Base-by-base conservation (phyloP, 2,797 vertebrate species). In the Morelia viridis region DNA sequence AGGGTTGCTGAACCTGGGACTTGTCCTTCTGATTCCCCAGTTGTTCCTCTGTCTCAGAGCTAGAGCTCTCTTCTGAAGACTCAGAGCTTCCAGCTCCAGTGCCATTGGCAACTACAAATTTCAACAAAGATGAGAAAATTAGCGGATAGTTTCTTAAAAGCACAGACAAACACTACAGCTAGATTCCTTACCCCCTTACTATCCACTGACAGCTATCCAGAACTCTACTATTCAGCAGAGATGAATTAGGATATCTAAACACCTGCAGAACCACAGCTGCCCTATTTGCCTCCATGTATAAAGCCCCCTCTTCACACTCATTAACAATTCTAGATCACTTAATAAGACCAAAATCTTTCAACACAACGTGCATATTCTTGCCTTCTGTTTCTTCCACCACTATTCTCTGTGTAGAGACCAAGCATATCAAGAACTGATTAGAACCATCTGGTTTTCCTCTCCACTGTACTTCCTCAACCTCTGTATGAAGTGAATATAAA, bases 31-130 rank as follows among this genome's bases (percentile, higher is more conserved):
- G 94, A 85, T 71, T 88, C 56, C 95, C 95, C 0, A 94, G 35
- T 13, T 93, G 93, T 5, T 93, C 96, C 53, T 97, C 96, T 0
- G 95, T 95, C 56, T 94, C 94, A 0, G 97, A 96, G 86, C 92
- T 93, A 1, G 96, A 96, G 65, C 93, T n/a, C 0, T 94, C 95
- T 1, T 93, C 92, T 24, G 97, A 94, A 0, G 94, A 95, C 35
- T 92, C 90, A 0, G 96, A 96, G 94, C 95, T 96, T 61, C 96
- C 68, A 0, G 94, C 93, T 17, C 46, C 93, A 22, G 94, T 92
- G 62, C 96, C 94, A 35, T 94, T 94, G 88, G 90, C 94, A 76
- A 91, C 96, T 96, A 94, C 35, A 80, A 86, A 26, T 71, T 92
- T 93, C 93, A 62, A 64, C 64, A 8, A 90, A 35, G 62, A 19